Evolutionary conservation across 2,113 vertebrate species (phyloP).

Genomic region (Epinephelus lanceolatus): DNA sequence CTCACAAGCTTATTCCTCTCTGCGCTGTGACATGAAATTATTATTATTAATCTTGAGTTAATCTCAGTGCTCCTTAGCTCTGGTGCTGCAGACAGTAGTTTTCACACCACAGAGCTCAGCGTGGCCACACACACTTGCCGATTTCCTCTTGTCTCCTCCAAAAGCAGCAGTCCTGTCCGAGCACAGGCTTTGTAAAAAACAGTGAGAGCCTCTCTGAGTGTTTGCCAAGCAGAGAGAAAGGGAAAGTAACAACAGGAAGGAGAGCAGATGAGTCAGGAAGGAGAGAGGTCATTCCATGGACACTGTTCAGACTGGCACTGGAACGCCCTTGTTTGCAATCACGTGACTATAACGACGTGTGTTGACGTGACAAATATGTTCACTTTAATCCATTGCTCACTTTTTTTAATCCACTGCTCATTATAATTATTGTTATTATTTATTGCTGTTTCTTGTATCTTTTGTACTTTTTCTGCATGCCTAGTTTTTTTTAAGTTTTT

Average conservation of each 20-base stretch:
- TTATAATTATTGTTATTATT: no score
- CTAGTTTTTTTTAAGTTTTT: no score
- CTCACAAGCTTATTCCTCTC: not conserved
- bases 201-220: constrained; percentile 8
- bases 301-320: no score
- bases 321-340: no score
- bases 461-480: no score
- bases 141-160: constrained; percentile 19
- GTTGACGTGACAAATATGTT: no score
- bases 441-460: no score
- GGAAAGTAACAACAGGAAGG: constrained; percentile 17
- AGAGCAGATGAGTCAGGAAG: not conserved
- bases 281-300: not conserved
- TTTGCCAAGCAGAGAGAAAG: constrained; percentile 33
- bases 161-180: constrained; percentile 36
- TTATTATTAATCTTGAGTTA: not conserved
- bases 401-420: no score
- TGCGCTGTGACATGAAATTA: not conserved
- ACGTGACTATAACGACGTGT: no score
- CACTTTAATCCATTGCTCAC: no score
- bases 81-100: not conserved
- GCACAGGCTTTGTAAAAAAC: constrained; percentile 26
- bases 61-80: constrained; percentile 3
- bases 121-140: not conserved
- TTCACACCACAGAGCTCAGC: not conserved